phyloP scores from a whole-genome alignment of 2,888 invertebrate genomes.

The Spicauda simplicius region DNA sequence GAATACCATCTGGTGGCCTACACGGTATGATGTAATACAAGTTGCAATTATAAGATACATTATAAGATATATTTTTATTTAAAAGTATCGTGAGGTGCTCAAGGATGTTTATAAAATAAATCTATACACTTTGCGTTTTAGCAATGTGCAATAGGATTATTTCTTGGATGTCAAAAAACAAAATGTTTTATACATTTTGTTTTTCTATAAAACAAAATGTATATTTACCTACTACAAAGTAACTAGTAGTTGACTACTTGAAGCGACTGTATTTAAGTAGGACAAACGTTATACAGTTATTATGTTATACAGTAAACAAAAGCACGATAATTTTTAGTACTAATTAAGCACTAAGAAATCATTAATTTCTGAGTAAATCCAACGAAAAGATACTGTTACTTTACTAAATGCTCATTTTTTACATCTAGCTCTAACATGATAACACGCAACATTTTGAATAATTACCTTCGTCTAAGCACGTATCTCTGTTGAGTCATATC shows the following conservation, averaged over 20 bases:
- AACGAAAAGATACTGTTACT: neutral
- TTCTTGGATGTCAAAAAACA: no score
- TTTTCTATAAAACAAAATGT: no score
- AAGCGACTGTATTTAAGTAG: no score
- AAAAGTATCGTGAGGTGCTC: neutral
- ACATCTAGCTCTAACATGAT: neutral
- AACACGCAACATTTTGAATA: conserved; percentile 9
- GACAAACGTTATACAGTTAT: no score
- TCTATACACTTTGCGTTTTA: neutral
- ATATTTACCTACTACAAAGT: no score
- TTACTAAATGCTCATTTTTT: no score
- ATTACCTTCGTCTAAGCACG: conserved; percentile 33
- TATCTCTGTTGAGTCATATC: conserved; percentile 46
- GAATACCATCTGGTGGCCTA: neutral
- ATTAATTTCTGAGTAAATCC: no score
- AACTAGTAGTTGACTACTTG: no score
- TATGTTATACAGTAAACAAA: no score
- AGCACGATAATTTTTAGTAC: no score
- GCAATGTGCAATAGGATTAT: neutral
- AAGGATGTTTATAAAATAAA: neutral
- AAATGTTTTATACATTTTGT: no score
- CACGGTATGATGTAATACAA: neutral
- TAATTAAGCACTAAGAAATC: no score
- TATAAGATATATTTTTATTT: neutral
- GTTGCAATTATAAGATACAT: neutral